Percentiles rank a stretch among this genome's conserved stretches.
Conservation (phyloP, 2,888 invertebrate species). For the Clostera curtula region DNA sequence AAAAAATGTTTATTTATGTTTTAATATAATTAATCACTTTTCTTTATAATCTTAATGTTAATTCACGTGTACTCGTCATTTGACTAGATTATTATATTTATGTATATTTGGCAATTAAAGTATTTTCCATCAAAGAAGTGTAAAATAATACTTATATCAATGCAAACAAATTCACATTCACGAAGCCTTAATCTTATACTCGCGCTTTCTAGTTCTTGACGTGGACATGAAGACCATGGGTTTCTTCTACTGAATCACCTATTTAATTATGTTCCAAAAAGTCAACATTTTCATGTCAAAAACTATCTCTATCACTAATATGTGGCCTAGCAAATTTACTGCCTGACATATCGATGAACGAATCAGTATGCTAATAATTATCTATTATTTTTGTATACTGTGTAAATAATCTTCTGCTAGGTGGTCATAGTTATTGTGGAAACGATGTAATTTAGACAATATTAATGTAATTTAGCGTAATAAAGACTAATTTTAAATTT, state of each 20-base stretch:
- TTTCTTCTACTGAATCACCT: constrained; percentile 3
- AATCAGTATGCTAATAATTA: constrained; percentile 53
- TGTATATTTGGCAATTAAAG: too few relatives aligned
- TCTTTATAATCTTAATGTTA: too few relatives aligned
- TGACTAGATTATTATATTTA: too few relatives aligned
- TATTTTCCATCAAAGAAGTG: too few relatives aligned
- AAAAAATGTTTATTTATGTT: too few relatives aligned
- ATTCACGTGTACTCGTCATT: too few relatives aligned
- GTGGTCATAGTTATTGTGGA: constrained; percentile 39
- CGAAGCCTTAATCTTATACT: too few relatives aligned
- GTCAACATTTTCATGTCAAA: constrained; percentile 22
- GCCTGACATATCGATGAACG: constrained; percentile 66
- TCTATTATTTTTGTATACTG: constrained; percentile 43
- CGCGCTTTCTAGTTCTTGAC: constrained; percentile 18
- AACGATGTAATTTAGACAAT: constrained; percentile 65
- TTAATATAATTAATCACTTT: too few relatives aligned
- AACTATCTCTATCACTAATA: constrained; percentile 29
- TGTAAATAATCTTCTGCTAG: constrained; percentile 57
- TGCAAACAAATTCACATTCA: too few relatives aligned
- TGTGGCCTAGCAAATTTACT: constrained; percentile 56
- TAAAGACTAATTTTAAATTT: constrained; percentile 28
- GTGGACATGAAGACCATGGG: constrained; percentile 19
- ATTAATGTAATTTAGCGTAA: constrained; percentile 44
- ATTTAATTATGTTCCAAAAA: constrained; percentile 4
- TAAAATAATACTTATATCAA: too few relatives aligned